Base-by-base conservation (phyloP, 2,797 vertebrate species). In the Meriones psammophilus region DNA sequence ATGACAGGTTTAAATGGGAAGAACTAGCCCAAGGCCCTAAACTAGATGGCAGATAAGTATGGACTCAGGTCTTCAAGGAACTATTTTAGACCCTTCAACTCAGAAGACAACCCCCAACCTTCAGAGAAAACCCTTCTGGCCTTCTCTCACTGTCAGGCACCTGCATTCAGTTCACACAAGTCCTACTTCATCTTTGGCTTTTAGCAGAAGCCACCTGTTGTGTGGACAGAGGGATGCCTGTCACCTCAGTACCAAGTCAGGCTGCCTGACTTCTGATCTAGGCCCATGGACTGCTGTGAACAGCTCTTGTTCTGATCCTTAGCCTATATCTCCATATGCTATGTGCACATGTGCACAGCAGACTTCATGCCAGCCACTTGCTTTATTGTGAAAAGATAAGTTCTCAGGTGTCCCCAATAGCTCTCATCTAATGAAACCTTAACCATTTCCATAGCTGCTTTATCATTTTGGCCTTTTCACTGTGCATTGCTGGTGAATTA, bases 311-410 rank as follows among this genome's bases (percentile, higher is more conserved):
- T 20, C 42, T 36, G 50, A 18, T 17, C 46, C 3, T 5, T 3
- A 20, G 1, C 78, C 54, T 62, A 4, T 68, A 62, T 18, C 4
- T n/a, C 64, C 6, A 2, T 28, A 4, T 8, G 1, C 0, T 15
- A 60, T 33, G 28, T 28, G 0, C 3, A 33, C 60, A 66, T 2
- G 14, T 54, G 18, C 36, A 8, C 42, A 0, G 2, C 18, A 60
- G 54, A 42, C 18, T 60, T 18, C n/a, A 62, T 58, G 26, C 18
- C 1, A 30, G 71, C 60, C n/a, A 0, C 5, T 39, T 39, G 12
- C 18, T 33, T 71, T 79, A 33, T 39, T 60, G 28, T 3, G 24
- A 86, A 87, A 60, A 39, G 46, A 74, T 12, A 58, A 1, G 4
- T 77, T 73, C 39, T 39, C 91, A 89, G 10, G 62, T 42, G 54